phyloP scores from a whole-genome alignment of 1,140 invertebrate genomes.

The Proctacanthus coquilletti region DNA sequence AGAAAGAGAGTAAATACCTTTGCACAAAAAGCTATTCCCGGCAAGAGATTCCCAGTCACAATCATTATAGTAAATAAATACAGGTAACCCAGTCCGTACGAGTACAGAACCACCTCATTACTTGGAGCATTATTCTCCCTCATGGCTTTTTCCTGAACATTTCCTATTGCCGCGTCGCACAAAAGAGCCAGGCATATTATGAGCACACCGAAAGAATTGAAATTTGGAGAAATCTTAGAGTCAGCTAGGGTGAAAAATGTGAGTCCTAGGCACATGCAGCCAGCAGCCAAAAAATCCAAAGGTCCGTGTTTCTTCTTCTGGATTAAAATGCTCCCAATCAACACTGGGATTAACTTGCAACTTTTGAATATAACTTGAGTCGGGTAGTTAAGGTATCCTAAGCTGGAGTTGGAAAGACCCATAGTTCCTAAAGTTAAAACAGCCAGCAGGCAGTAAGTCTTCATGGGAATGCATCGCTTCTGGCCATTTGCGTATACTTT shows the following conservation, averaged over 20 bases:
- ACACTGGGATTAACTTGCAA: conserved; percentile 90
- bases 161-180: conserved; percentile 89
- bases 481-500: conserved; percentile 42
- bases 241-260: conserved; percentile 88
- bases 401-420: conserved; percentile 86
- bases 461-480: conserved; percentile 66
- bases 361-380: conserved; percentile 90
- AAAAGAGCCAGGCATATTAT: conserved; percentile 77
- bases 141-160: conserved; percentile 92
- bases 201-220: conserved; percentile 63
- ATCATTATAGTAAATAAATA: conserved; percentile 69
- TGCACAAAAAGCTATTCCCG: conserved; percentile 61
- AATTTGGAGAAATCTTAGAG: conserved; percentile 75
- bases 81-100: conserved; percentile 74
- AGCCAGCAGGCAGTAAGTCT: conserved; percentile 65
- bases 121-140: conserved; percentile 66
- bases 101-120: conserved; percentile 87
- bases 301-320: conserved; percentile 75
- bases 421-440: conserved; percentile 85
- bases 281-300: conserved; percentile 69
- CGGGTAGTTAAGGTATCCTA: conserved; percentile 94
- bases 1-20: conserved; percentile 38
- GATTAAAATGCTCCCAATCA: conserved; percentile 83
- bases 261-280: conserved; percentile 80
- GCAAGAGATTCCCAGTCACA: conserved; percentile 53